A percentile compares a stretch with the other conserved stretches of the same genome.
phyloP scores from a whole-genome alignment of 2,888 invertebrate genomes.

The Melanchra persicariae region DNA sequence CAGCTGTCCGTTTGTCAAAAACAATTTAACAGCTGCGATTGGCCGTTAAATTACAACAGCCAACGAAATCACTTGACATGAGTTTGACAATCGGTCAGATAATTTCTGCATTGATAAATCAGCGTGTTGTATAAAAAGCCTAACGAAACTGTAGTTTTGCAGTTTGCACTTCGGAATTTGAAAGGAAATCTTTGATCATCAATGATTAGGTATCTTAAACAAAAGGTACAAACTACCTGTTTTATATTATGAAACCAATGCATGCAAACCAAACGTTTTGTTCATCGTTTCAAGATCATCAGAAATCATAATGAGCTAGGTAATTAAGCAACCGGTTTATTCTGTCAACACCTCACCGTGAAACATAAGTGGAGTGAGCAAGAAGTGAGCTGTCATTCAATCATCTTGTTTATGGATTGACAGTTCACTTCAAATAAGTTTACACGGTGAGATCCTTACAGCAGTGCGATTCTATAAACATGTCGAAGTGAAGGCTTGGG shows the following conservation, averaged over 20 bases:
- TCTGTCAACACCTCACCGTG: no score
- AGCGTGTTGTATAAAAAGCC: no score
- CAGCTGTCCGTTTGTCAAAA: neutral
- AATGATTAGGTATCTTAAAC: constrained; percentile 4
- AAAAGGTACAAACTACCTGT: neutral
- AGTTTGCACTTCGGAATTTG: no score
- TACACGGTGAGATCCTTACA: no score
- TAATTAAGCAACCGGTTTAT: neutral
- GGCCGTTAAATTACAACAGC: neutral
- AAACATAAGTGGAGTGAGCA: no score
- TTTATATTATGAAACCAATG: neutral
- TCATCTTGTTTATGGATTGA: no score
- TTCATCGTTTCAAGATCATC: neutral
- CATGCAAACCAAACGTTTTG: neutral
- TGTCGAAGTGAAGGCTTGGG: no score
- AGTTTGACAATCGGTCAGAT: neutral
- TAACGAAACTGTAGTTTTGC: no score
- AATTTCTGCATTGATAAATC: neutral
- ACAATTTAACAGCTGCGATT: neutral
- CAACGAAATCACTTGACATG: neutral
- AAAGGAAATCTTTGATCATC: neutral
- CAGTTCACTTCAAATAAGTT: no score
- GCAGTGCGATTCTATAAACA: no score
- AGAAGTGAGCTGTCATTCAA: no score
- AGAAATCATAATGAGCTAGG: neutral